Conservation (phyloP, 2,888 invertebrate genomes). For the Leptogaster cylindrica region DNA sequence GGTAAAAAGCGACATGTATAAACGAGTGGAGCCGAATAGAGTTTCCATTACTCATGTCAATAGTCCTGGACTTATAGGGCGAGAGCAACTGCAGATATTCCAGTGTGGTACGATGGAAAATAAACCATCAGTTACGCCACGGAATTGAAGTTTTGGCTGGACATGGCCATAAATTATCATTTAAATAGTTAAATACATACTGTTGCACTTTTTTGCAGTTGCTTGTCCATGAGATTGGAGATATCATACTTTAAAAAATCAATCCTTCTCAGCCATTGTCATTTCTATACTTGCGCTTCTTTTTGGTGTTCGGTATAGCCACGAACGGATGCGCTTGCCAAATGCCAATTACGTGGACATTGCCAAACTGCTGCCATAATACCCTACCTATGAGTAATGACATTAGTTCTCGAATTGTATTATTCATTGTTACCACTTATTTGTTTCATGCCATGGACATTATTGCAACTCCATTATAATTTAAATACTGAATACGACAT, state of each 20-base stretch:
- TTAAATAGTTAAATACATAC: slow-evolving; percentile 31
- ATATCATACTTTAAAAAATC: not conserved
- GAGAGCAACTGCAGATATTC: slow-evolving; percentile 14
- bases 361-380: not conserved
- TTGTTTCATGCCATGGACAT: no score
- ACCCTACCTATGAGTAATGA: slow-evolving; percentile 17
- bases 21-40: slow-evolving; percentile 32
- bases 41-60: slow-evolving; percentile 44
- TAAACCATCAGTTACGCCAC: slow-evolving; percentile 20
- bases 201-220: slow-evolving; percentile 24
- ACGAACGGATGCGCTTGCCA: not conserved
- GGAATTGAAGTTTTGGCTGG: slow-evolving; percentile 31
- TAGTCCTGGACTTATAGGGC: slow-evolving; percentile 33
- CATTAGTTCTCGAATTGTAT: not conserved
- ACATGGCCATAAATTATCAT: slow-evolving; percentile 27
- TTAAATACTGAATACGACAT: no score
- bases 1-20: slow-evolving; percentile 22
- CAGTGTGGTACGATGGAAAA: slow-evolving; percentile 5
- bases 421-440: slow-evolving; percentile 22
- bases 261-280: not conserved
- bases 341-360: not conserved
- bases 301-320: not conserved
- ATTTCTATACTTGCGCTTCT: not conserved
- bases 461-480: no score
- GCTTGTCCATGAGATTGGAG: not conserved